Base-by-base conservation (phyloP, 2,888 invertebrate genomes). In the Gerris lacustris region DNA sequence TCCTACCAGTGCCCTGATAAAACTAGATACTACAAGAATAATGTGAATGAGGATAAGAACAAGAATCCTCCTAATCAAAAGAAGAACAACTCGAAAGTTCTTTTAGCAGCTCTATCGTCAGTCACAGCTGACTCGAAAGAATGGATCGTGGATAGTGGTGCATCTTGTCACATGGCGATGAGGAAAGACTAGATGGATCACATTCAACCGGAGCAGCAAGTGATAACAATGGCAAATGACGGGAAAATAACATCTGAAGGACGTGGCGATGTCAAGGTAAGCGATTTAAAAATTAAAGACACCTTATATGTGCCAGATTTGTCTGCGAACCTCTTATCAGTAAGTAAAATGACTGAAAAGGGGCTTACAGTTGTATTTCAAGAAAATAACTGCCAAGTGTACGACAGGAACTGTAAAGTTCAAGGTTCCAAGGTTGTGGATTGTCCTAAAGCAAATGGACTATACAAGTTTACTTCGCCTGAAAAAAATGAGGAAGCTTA, bases 21-120 rank as follows among this genome's bases (percentile, higher is more conserved):
- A n/a, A n/a, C n/a, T n/a, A 55, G 15, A 55, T 9, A 15, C 7
- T 7, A 55, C 7, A 55, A 55, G 55, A 55, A 55, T 15, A 55
- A n/a, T n/a, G n/a, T n/a, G n/a, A 64, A 64, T 64, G n/a, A 17
- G n/a, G 64, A 64, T 64, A 64, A 64, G 17, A 64, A 64, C 17
- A 64, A 64, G 31, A 15, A 15, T 17, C n/a, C n/a, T n/a, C n/a
- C n/a, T n/a, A n/a, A n/a, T n/a, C n/a, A n/a, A n/a, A 31, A 64
- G 31, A 64, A 64, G 64, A 31, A 64, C 7, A 64, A 64, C 17
- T 6, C 6, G 7, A 31, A 31, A 17, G 17, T 64, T 11, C 17
- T 64, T 7, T 64, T 64, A 17, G 64, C 64, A 11, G 64, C 31
- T 6, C n/a, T 64, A 7, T 64, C 64, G n/a, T 64, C 64, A 11